Evolutionary conservation across 2,113 vertebrate species (phyloP).

Genomic region (Calcarius ornatus): DNA sequence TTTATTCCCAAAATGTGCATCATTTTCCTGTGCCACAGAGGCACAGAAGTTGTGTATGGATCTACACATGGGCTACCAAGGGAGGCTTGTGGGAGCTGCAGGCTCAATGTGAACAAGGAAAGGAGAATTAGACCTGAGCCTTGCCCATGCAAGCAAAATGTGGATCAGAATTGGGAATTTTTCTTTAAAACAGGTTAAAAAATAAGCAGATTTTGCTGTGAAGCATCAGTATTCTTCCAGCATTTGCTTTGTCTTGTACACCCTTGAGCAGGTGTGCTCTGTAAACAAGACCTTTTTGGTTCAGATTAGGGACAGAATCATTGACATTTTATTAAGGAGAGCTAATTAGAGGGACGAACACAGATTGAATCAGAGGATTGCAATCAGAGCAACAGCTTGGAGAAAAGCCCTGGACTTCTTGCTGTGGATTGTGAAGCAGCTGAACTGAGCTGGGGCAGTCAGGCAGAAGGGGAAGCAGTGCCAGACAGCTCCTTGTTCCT

Average conservation of each 20-base stretch:
- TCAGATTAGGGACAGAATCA: not conserved
- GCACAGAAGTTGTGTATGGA: accelerated
- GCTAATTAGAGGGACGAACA: not conserved
- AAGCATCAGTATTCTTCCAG: not conserved
- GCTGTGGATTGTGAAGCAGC: not conserved
- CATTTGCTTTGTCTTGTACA: not conserved
- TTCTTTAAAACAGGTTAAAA: not conserved
- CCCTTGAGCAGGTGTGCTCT: not conserved
- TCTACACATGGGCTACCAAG: accelerated
- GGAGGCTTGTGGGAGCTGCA: not conserved
- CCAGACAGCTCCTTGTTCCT: not conserved
- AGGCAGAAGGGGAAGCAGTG: not conserved
- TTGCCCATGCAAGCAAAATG: not conserved
- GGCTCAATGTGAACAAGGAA: not conserved
- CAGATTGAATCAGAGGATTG: not conserved
- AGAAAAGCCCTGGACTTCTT: not conserved
- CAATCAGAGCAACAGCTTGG: not conserved
- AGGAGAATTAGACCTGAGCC: not conserved
- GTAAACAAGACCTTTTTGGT: not conserved
- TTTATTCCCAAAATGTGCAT: not conserved
- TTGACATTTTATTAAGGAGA: not conserved
- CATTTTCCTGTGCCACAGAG: not conserved
- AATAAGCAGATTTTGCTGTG: not conserved
- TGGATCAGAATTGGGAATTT: not conserved
- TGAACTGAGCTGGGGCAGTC: not conserved